Conservation (phyloP, 1,140 invertebrate genomes). For the Caerostris extrusa region DNA sequence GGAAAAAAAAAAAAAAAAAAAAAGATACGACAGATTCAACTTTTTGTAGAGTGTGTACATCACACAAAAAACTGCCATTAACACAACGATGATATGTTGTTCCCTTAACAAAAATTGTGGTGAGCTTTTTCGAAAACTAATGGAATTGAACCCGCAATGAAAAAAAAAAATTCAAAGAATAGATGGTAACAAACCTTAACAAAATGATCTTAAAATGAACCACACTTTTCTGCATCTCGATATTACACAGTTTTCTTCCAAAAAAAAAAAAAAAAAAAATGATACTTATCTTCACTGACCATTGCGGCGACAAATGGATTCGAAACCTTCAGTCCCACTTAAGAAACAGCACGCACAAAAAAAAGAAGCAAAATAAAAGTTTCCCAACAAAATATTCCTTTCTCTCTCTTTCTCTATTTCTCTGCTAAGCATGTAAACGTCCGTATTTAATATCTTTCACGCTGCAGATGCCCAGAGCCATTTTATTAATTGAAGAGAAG, state of each 20-base stretch:
- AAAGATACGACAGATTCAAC: too few relatives aligned
- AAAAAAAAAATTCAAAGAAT: too few relatives aligned
- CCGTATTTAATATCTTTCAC: slow-evolving; percentile 45
- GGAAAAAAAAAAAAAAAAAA: too few relatives aligned
- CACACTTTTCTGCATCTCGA: too few relatives aligned
- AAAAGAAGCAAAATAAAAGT: neutral
- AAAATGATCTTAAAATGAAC: too few relatives aligned
- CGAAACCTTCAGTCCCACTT: slow-evolving; percentile 8
- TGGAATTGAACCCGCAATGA: too few relatives aligned
- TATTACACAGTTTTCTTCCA: neutral
- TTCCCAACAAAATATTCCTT: slow-evolving; percentile 1
- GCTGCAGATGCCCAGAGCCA: neutral
- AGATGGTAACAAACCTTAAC: too few relatives aligned
- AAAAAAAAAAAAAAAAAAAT: neutral
- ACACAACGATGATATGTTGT: too few relatives aligned
- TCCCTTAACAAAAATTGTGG: too few relatives aligned
- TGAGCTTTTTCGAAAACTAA: too few relatives aligned
- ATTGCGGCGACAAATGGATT: slow-evolving; percentile 33
- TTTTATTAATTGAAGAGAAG: slow-evolving; percentile 52
- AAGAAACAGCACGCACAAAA: neutral
- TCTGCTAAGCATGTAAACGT: neutral
- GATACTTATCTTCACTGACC: slow-evolving; percentile 8
- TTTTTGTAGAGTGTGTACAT: too few relatives aligned
- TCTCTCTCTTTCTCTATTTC: neutral
- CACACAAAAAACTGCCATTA: too few relatives aligned